Conservation (phyloP, 2,797 vertebrate genomes). For the Petrocephalus sullivani region DNA sequence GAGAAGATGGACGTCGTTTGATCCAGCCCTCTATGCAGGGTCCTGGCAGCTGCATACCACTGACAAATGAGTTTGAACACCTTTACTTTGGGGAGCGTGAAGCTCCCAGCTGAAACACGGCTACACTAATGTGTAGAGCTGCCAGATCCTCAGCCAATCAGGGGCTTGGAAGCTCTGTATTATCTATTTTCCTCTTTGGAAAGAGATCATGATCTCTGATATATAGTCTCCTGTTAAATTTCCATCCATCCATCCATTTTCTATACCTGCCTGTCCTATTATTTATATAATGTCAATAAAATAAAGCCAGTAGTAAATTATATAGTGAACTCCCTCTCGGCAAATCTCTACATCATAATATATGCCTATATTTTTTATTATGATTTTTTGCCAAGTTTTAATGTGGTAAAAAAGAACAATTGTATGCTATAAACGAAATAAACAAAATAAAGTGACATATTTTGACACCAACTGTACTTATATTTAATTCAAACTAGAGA, state of each 20-base stretch:
- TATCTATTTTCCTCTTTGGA: background rate
- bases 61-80: conserved; percentile 2
- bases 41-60: background rate
- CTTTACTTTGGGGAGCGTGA: background rate
- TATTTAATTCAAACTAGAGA: background rate
- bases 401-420: background rate
- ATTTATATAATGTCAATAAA: too few relatives aligned
- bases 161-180: background rate
- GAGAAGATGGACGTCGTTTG: background rate
- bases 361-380: background rate
- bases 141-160: background rate
- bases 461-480: background rate
- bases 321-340: background rate
- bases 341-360: background rate
- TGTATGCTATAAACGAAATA: background rate
- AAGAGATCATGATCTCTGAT: background rate
- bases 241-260: background rate
- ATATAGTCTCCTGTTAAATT: background rate
- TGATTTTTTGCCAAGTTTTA: background rate
- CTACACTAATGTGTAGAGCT: background rate
- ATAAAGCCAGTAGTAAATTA: background rate
- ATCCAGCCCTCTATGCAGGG: background rate
- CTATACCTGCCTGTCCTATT: background rate
- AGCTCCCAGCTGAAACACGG: background rate
- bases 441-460: background rate